A percentile compares a stretch with the other conserved stretches of the same genome.
Evolutionary conservation across 2,888 invertebrate species (phyloP).

Genomic region (Allophyes oxyacanthae): DNA sequence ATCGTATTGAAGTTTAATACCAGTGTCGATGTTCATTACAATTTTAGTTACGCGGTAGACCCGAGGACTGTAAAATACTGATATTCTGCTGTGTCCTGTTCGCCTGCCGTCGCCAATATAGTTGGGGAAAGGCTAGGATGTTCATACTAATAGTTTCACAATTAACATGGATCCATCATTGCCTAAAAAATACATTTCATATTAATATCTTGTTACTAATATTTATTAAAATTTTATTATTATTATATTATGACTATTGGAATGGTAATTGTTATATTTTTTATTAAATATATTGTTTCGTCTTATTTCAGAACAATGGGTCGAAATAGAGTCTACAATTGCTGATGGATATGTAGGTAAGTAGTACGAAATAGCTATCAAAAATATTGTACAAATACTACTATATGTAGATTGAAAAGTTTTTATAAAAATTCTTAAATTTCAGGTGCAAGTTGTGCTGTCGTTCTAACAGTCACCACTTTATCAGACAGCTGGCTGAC

Average conservation of each 20-base stretch:
- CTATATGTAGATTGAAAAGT: too few relatives aligned
- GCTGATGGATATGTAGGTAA: constrained; percentile 82
- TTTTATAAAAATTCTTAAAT: constrained; percentile 19
- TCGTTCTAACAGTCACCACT: constrained; percentile 72
- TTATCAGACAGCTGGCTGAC: constrained; percentile 80
- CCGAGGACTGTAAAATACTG: constrained; percentile 3
- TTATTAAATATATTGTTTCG: background rate
- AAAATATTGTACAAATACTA: too few relatives aligned
- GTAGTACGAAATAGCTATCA: constrained; percentile 29
- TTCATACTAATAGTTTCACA: constrained; percentile 16
- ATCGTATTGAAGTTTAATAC: too few relatives aligned
- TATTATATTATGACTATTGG: background rate
- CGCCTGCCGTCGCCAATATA: constrained; percentile 3
- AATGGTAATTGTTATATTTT: background rate
- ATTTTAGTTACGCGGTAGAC: too few relatives aligned
- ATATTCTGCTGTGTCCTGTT: background rate
- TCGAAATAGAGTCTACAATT: constrained; percentile 68
- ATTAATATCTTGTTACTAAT: constrained; percentile 11
- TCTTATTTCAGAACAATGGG: constrained; percentile 79
- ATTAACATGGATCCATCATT: background rate
- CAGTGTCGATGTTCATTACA: too few relatives aligned
- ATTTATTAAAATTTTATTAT: too few relatives aligned
- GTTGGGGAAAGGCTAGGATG: constrained; percentile 12
- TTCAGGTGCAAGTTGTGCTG: constrained; percentile 73
- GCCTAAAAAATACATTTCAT: background rate